Conservation (phyloP, 2,888 invertebrate species). For the Pyrocoelia pectoralis region DNA sequence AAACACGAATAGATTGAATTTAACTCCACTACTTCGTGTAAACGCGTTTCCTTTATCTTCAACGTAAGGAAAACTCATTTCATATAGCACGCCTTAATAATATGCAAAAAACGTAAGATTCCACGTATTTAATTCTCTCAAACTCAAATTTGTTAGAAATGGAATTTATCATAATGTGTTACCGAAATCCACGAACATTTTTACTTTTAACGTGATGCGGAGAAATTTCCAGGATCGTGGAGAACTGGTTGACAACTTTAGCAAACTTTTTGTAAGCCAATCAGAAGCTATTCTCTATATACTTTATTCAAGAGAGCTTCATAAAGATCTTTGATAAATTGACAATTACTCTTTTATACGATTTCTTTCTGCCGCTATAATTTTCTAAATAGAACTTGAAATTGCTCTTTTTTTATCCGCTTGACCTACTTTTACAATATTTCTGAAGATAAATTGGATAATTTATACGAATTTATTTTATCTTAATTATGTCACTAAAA, state of each 20-base stretch:
- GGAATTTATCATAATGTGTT: too few relatives aligned
- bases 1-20: conserved; percentile 31
- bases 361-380: conserved; percentile 1
- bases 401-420: too few relatives aligned
- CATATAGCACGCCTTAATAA: conserved; percentile 2
- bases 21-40: conserved; percentile 9
- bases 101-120: too few relatives aligned
- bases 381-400: neutral
- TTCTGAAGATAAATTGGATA: too few relatives aligned
- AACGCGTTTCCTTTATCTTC: neutral
- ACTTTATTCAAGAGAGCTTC: conserved; percentile 55
- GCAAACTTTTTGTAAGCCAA: conserved; percentile 61
- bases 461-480: too few relatives aligned
- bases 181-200: conserved; percentile 36
- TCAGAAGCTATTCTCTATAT: conserved; percentile 60
- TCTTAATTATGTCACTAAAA: too few relatives aligned
- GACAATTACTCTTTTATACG: conserved; percentile 27
- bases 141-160: too few relatives aligned
- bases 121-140: too few relatives aligned
- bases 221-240: conserved; percentile 45
- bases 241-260: conserved; percentile 57
- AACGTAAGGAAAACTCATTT: too few relatives aligned
- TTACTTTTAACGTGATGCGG: conserved; percentile 38
- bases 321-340: conserved; percentile 24
- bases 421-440: too few relatives aligned